phyloP scores from a whole-genome alignment of 92 coral and sea anemone species.

The Anthopleura xanthogrammica region DNA sequence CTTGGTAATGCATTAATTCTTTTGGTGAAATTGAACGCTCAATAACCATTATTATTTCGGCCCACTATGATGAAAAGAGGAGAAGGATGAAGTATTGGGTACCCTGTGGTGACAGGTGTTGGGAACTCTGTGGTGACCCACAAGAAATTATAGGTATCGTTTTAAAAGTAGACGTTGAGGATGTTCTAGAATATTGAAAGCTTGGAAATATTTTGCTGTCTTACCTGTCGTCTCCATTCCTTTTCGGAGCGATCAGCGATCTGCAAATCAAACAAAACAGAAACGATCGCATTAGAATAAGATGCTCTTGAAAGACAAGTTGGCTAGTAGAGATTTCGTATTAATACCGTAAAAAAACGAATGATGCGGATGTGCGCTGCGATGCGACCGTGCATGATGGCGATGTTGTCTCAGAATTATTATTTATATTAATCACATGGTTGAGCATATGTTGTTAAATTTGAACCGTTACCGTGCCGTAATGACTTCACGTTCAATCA shows the following conservation, averaged over 20 bases:
- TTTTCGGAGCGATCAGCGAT: constrained; percentile 84
- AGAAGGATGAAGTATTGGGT: neutral
- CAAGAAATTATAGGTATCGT: neutral
- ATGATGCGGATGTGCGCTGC: no score
- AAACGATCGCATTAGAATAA: neutral
- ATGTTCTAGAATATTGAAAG: neutral
- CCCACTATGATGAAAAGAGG: constrained; percentile 62
- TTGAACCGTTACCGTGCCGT: no score
- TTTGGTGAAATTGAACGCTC: constrained; percentile 68
- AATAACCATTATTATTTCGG: constrained; percentile 80
- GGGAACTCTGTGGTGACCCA: constrained; percentile 1
- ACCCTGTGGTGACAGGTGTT: neutral
- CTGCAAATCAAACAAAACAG: constrained; percentile 23
- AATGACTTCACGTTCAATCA: no score
- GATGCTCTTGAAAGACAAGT: neutral
- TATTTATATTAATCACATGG: no score
- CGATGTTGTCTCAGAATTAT: no score
- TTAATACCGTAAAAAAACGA: no score
- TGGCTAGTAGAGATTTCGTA: no score
- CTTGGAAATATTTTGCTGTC: neutral
- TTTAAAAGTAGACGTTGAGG: no score
- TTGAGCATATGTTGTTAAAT: no score
- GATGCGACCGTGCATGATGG: no score
- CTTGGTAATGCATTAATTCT: constrained; percentile 66
- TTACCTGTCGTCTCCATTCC: constrained; percentile 87